These are phyloP conservation scores for Exephanes ischioxanthus DNA, from an alignment of 2,888 invertebrate genomes.

Conservation along the genomic window DNA sequence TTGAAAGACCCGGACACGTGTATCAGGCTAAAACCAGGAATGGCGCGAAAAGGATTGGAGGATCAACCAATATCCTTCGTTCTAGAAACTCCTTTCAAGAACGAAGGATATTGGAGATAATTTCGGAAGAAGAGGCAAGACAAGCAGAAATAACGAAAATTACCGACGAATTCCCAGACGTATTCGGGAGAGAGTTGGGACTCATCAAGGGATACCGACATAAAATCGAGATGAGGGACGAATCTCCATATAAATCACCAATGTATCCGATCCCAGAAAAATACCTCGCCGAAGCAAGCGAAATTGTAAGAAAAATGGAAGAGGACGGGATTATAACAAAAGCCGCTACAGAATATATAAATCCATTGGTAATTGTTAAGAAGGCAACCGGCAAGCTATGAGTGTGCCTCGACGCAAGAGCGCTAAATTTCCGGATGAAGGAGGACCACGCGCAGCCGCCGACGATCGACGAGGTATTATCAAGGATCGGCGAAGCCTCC, in stretches of 20 bases:
- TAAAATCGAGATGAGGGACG: constrained; percentile 36
- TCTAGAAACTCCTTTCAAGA: too few relatives aligned
- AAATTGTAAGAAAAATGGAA: constrained; percentile 32
- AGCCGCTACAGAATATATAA: neutral
- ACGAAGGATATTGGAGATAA: too few relatives aligned
- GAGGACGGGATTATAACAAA: neutral
- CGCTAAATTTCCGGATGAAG: neutral
- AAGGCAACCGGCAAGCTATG: neutral
- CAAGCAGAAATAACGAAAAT: too few relatives aligned
- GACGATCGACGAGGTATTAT: constrained; percentile 5
- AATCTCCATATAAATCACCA: neutral
- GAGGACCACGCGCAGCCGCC: neutral
- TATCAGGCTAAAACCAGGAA: neutral
- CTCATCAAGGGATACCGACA: neutral
- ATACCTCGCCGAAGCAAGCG: constrained; percentile 13
- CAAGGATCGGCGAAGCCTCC: neutral
- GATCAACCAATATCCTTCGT: too few relatives aligned
- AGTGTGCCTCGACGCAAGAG: neutral
- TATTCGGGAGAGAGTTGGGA: neutral
- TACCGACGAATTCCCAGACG: neutral
- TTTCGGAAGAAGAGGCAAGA: too few relatives aligned
- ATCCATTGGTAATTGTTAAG: neutral
- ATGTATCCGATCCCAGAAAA: constrained; percentile 27
- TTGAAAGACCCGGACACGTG: neutral
- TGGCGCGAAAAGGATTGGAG: neutral